phyloP scores from a whole-genome alignment of 2,113 vertebrate species.

The Prolemur simus region DNA sequence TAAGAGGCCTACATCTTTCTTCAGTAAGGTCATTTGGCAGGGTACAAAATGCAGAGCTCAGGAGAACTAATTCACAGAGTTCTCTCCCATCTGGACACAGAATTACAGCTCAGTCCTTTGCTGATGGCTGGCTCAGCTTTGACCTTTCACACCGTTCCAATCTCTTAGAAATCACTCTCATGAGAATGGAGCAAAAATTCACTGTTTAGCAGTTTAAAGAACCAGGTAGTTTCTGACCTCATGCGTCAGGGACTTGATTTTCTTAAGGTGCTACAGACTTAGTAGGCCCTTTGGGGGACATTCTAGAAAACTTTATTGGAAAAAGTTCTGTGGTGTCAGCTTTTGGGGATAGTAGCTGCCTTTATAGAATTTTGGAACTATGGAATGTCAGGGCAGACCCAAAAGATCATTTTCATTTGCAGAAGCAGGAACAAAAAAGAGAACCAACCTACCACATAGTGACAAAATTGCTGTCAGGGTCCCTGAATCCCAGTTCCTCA shows the following conservation, averaged over 20 bases:
- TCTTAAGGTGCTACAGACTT: neutral
- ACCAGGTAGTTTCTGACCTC: neutral
- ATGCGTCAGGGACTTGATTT: neutral
- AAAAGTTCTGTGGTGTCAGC: neutral
- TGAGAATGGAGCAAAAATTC: neutral
- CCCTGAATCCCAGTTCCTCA: neutral
- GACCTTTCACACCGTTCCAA: constrained; percentile 16
- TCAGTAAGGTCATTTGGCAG: neutral
- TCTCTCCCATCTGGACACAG: neutral
- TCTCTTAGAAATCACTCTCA: constrained; percentile 16
- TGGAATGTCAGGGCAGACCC: neutral
- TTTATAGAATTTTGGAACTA: neutral
- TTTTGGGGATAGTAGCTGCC: neutral
- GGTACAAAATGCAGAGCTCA: constrained; percentile 2
- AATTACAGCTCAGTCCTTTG: neutral
- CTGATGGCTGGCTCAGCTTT: neutral
- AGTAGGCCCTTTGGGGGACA: neutral
- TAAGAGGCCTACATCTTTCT: neutral
- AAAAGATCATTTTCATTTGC: neutral
- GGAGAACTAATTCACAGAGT: neutral
- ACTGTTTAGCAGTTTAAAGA: neutral
- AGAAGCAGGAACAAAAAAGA: neutral
- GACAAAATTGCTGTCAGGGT: neutral
- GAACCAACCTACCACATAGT: neutral
- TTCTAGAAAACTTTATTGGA: neutral